phyloP scores from a whole-genome alignment of 2,113 vertebrate species.

The Arvicanthis niloticus region DNA sequence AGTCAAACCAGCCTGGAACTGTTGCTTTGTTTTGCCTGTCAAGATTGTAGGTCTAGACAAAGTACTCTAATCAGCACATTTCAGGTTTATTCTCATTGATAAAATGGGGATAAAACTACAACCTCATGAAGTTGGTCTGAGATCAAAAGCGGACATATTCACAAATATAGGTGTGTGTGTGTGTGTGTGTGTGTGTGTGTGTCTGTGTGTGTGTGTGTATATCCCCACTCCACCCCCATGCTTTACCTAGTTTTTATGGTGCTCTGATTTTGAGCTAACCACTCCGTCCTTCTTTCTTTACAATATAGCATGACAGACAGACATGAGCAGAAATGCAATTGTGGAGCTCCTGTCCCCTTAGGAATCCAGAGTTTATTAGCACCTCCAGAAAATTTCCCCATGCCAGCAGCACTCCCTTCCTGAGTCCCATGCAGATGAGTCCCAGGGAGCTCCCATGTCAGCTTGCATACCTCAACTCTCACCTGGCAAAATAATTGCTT shows the following conservation, averaged over 20 bases:
- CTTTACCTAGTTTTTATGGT: constrained; percentile 42
- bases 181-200: too few relatives aligned
- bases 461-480: not conserved
- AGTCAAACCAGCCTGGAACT: not conserved
- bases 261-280: not conserved
- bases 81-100: not conserved
- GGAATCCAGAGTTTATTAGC: not conserved
- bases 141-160: not conserved
- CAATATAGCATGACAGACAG: not conserved
- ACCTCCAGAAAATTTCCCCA: not conserved
- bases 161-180: not conserved
- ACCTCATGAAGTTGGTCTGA: not conserved
- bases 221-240: not conserved
- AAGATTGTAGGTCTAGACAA: not conserved
- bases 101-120: constrained; percentile 42
- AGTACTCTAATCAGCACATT: not conserved
- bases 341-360: not conserved
- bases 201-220: too few relatives aligned
- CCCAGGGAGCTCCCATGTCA: not conserved
- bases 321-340: not conserved
- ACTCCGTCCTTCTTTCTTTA: constrained; percentile 16
- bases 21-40: not conserved
- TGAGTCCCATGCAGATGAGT: not conserved
- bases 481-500: not conserved
- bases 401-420: not conserved